phyloP scores from a whole-genome alignment of 1,140 invertebrate species.

The Ooceraea biroi region DNA sequence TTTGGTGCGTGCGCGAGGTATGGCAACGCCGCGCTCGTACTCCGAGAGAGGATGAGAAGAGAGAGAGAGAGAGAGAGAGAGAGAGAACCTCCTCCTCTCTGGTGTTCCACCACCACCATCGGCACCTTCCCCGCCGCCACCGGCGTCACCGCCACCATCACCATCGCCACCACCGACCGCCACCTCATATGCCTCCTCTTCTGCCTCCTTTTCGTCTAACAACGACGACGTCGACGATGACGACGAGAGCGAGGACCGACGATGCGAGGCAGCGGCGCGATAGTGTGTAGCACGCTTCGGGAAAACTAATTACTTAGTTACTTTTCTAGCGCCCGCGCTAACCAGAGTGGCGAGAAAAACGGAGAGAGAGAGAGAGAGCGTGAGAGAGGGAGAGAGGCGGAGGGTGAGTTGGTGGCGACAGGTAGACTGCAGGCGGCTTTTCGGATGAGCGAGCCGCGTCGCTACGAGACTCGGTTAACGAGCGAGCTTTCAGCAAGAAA shows the following conservation, averaged over 20 bases:
- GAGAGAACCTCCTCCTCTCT: conserved; percentile 49
- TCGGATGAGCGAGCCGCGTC: conserved; percentile 39
- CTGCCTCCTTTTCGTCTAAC: conserved; percentile 32
- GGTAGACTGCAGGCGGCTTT: conserved; percentile 29
- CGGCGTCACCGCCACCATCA: conserved; percentile 31
- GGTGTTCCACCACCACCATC: conserved; percentile 53
- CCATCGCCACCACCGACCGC: conserved; percentile 27
- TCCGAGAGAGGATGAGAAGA: conserved; percentile 59
- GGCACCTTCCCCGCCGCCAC: conserved; percentile 49
- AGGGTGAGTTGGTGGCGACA: conserved; percentile 38
- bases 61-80: conserved; percentile 44
- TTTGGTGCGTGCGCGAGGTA: conserved; percentile 85
- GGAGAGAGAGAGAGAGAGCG: not conserved
- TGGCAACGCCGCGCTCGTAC: conserved; percentile 82
- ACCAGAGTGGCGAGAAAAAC: conserved; percentile 34
- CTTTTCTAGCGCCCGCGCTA: conserved; percentile 73
- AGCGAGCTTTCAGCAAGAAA: conserved; percentile 54
- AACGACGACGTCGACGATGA: conserved; percentile 4
- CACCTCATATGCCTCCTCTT: conserved; percentile 52
- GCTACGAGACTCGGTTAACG: conserved; percentile 47
- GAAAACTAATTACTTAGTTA: conserved; percentile 84
- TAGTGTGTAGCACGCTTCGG: conserved; percentile 74
- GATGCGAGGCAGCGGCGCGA: conserved; percentile 77
- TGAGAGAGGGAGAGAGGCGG: not conserved
- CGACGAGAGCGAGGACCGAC: conserved; percentile 5